These are phyloP conservation scores for Alcedo quadribrachys DNA, from an alignment of 2,797 vertebrate genomes.

Conservation along the genomic window DNA sequence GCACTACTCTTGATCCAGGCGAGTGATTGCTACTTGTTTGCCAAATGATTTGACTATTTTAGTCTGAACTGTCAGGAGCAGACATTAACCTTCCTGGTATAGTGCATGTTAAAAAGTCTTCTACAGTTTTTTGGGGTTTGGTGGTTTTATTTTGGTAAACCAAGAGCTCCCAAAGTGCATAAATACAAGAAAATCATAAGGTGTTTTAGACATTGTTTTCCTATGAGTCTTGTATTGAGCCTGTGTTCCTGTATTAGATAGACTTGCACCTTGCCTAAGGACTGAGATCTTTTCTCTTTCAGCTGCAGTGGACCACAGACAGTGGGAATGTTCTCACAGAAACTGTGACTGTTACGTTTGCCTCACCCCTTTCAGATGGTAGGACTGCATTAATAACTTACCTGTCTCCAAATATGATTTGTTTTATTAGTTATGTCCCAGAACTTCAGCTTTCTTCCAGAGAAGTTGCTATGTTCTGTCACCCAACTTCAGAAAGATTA, in stretches of 20 bases:
- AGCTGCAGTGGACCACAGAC: constrained; percentile 83
- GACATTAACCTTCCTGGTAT: neutral
- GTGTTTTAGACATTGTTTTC: neutral
- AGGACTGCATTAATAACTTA: constrained; percentile 45
- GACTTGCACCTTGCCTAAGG: neutral
- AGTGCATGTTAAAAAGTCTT: neutral
- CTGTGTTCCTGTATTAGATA: neutral
- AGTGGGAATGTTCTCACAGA: constrained; percentile 80
- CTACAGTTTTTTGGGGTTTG: neutral
- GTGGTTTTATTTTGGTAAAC: neutral
- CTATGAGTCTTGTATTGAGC: neutral
- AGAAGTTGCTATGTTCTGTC: neutral
- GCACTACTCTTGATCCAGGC: neutral
- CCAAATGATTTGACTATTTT: neutral
- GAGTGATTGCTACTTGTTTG: neutral
- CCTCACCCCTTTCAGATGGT: constrained; percentile 78
- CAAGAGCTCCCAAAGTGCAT: neutral
- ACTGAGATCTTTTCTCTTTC: constrained; percentile 57
- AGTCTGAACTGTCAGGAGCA: neutral
- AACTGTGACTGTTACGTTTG: constrained; percentile 83
- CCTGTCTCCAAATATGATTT: neutral
- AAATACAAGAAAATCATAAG: neutral
- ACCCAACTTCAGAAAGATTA: neutral
- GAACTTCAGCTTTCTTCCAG: neutral
- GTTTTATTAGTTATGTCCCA: neutral